Evolutionary conservation across 2,888 invertebrate species (phyloP).

Genomic region (Latheticus oryzae): DNA sequence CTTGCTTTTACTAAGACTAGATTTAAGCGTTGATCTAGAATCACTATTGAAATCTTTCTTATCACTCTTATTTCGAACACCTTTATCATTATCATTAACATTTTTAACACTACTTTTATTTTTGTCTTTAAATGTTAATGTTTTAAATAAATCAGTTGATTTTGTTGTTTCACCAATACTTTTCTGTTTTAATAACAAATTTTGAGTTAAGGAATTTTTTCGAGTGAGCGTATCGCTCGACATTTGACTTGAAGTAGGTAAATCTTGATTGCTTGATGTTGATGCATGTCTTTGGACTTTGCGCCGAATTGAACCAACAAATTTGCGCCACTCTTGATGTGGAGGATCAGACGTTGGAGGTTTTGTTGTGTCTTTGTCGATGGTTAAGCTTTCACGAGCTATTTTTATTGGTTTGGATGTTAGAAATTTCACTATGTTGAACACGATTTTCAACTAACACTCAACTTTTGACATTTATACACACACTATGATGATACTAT

Average conservation of each 20-base stretch:
- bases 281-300: conserved; percentile 65
- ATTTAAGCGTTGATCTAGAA: conserved; percentile 55
- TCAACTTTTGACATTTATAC: too few species aligned
- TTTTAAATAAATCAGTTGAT: conserved; percentile 55
- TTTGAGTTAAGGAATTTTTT: conserved; percentile 65
- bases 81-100: conserved; percentile 55
- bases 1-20: conserved; percentile 56
- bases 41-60: conserved; percentile 57
- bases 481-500: too few species aligned
- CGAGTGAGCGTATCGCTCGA: conserved; percentile 57
- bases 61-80: conserved; percentile 64
- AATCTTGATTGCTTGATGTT: conserved; percentile 47
- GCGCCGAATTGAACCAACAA: conserved; percentile 65
- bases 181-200: conserved; percentile 59
- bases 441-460: conserved; percentile 61
- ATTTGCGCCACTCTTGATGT: conserved; percentile 64
- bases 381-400: conserved; percentile 61
- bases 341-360: conserved; percentile 46
- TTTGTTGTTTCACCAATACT: conserved; percentile 56
- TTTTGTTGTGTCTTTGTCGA: too few species aligned
- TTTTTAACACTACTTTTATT: conserved; percentile 57
- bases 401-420: conserved; percentile 58
- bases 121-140: conserved; percentile 60
- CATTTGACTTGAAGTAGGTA: conserved; percentile 47
- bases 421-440: conserved; percentile 62